Percentiles rank a stretch among this genome's conserved stretches.
Evolutionary conservation across 2,797 vertebrate genomes (phyloP).

Genomic region (Valencia hispanica): DNA sequence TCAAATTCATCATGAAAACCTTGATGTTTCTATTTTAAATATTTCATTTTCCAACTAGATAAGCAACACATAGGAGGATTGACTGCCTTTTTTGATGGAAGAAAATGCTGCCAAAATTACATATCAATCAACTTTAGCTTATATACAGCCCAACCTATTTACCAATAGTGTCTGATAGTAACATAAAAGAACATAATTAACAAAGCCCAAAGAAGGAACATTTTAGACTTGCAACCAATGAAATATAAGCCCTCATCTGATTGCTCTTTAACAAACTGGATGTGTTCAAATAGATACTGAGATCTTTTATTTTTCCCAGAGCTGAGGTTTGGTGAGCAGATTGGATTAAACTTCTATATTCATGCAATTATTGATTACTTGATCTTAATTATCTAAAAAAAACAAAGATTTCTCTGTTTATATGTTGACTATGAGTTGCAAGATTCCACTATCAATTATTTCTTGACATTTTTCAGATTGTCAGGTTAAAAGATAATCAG

Average conservation of each 20-base stretch:
- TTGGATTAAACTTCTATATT: constrained; percentile 8
- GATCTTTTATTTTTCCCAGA: constrained; percentile 12
- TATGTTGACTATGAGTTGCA: neutral
- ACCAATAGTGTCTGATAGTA: neutral
- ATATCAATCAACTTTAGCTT: neutral
- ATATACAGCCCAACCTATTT: neutral
- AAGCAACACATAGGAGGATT: neutral
- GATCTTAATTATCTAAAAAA: neutral
- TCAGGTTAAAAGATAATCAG: neutral
- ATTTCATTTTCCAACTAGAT: neutral
- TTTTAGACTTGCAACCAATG: constrained; percentile 11
- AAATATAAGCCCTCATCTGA: constrained; percentile 14
- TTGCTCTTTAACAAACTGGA: constrained; percentile 2
- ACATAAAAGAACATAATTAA: constrained; percentile 2
- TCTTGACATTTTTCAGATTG: neutral
- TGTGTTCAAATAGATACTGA: constrained; percentile 16
- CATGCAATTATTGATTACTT: neutral
- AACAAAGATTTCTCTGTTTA: neutral
- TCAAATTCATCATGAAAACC: neutral
- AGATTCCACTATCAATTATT: neutral
- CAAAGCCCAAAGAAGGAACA: constrained; percentile 9
- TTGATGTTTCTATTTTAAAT: neutral
- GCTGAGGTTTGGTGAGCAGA: neutral
- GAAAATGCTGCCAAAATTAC: neutral
- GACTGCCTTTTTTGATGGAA: neutral